phyloP scores from a whole-genome alignment of 2,797 vertebrate species.

The Bovichtus diacanthus region DNA sequence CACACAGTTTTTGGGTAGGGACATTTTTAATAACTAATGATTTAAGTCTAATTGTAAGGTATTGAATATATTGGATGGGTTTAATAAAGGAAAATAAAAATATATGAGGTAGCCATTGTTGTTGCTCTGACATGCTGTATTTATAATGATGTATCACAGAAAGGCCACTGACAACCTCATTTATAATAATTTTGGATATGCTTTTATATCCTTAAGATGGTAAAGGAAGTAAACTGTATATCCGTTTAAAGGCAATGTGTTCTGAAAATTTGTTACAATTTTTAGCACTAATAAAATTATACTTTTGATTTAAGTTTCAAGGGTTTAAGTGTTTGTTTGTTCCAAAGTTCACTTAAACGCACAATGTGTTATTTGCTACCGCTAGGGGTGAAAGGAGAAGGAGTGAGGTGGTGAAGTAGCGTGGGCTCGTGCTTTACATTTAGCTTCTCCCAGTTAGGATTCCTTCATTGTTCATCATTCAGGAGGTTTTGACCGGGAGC shows the following conservation, averaged over 20 bases:
- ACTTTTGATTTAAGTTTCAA: not conserved
- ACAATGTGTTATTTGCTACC: too few species aligned
- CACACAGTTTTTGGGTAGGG: not conserved
- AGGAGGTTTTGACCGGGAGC: too few species aligned
- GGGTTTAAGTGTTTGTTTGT: not conserved
- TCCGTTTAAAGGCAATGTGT: not conserved
- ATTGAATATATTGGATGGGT: not conserved
- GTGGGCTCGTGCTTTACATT: too few species aligned
- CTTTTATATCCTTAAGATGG: not conserved
- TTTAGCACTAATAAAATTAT: conserved; percentile 27
- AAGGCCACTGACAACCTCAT: not conserved
- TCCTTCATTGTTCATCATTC: too few species aligned
- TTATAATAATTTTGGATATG: not conserved
- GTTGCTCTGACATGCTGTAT: conserved; percentile 8
- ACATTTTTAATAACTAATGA: not conserved
- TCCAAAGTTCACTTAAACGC: not conserved
- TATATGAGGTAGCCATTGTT: not conserved
- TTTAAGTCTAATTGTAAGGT: conserved; percentile 13
- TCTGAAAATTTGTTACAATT: not conserved
- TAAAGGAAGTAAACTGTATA: not conserved
- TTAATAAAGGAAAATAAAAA: conserved; percentile 4
- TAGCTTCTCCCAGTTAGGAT: too few species aligned
- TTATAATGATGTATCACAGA: conserved; percentile 1
- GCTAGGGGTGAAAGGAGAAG: too few species aligned
- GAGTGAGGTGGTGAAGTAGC: too few species aligned